Conservation (phyloP, 2,888 invertebrate genomes). For the Leptura quadrifasciata region DNA sequence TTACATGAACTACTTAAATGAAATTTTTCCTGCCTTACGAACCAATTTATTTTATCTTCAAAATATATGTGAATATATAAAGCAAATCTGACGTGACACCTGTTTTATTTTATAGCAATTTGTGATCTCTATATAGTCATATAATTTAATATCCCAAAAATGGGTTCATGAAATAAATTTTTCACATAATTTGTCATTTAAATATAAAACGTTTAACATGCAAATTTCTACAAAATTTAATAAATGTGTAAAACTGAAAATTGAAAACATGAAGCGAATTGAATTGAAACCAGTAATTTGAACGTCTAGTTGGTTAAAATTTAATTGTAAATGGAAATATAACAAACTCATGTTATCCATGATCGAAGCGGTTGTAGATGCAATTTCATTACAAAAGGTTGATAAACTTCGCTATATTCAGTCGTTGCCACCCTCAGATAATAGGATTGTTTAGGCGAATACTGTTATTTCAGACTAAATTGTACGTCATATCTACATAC, state of each 20-base stretch:
- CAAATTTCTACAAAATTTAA: not conserved
- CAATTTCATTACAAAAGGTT: slow-evolving; percentile 3
- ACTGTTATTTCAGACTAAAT: not conserved
- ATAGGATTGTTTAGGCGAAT: not conserved
- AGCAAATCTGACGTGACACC: no score
- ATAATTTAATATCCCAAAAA: no score
- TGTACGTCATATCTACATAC: not conserved
- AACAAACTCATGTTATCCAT: slow-evolving; percentile 7
- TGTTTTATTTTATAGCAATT: no score
- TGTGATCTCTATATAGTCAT: no score
- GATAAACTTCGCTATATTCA: slow-evolving; percentile 3
- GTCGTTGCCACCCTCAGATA: not conserved
- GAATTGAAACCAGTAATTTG: slow-evolving; percentile 2
- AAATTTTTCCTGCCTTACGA: no score
- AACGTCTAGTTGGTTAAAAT: not conserved
- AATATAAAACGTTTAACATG: not conserved
- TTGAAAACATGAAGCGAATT: slow-evolving; percentile 2
- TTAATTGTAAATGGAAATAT: slow-evolving; percentile 4
- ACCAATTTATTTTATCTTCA: no score
- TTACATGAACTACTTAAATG: no score
- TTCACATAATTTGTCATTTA: not conserved
- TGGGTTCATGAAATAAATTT: not conserved
- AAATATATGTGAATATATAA: no score
- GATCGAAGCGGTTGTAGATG: not conserved
- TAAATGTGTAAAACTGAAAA: not conserved